Percentiles rank a stretch among this genome's conserved stretches.
Conservation (phyloP, 2,888 invertebrate genomes). For the Caenorhabditis sp. region DNA sequence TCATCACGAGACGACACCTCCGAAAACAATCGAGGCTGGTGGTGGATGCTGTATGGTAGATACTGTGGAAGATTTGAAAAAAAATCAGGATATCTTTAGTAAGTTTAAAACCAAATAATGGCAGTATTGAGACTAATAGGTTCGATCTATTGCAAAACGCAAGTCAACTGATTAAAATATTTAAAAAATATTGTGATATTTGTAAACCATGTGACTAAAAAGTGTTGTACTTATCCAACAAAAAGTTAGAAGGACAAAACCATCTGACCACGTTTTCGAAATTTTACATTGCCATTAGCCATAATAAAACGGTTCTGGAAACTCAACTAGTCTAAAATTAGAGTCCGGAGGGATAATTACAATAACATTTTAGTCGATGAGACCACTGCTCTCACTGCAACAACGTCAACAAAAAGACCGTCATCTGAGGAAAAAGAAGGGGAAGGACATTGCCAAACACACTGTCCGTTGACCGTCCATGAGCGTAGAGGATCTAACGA, state of each 20-base stretch:
- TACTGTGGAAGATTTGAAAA: constrained; percentile 1
- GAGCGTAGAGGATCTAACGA: constrained; percentile 63
- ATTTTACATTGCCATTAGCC: too few species aligned
- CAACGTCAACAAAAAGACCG: constrained; percentile 31
- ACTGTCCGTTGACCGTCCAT: constrained; percentile 76
- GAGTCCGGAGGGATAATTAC: too few species aligned
- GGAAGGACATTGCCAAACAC: constrained; percentile 75
- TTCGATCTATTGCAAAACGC: too few species aligned
- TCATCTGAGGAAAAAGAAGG: constrained; percentile 54
- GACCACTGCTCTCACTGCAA: constrained; percentile 50
- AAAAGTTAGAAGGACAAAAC: too few species aligned
- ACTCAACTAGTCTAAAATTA: too few species aligned
- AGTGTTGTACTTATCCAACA: too few species aligned
- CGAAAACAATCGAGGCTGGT: constrained; percentile 8
- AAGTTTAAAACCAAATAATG: constrained; percentile 2
- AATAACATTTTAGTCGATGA: constrained; percentile 37
- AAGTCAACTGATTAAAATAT: too few species aligned
- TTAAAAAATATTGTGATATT: too few species aligned
- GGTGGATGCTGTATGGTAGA: constrained; percentile 69
- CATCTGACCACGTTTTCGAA: too few species aligned
- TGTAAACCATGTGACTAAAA: too few species aligned
- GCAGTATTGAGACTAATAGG: too few species aligned
- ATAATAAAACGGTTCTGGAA: too few species aligned
- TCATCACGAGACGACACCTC: constrained; percentile 53
- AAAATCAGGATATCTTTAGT: constrained; percentile 37